Base-by-base conservation (phyloP, 2,113 vertebrate species). In the Pithys albifrons region DNA sequence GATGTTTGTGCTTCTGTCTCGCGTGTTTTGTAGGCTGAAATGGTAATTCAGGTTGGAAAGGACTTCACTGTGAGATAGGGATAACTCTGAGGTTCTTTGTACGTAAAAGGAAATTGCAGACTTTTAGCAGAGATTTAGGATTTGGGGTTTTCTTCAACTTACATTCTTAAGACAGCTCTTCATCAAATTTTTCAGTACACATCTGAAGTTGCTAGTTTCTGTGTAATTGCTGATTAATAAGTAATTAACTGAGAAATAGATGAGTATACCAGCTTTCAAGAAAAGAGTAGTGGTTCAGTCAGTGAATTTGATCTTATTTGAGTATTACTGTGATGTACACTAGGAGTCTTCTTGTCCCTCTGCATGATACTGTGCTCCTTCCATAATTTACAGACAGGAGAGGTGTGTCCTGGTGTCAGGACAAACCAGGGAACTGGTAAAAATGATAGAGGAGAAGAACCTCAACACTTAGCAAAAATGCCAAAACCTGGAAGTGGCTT, bases 11-110 rank as follows among this genome's bases (percentile, higher is more conserved):
- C 11, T 85, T 84, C n/a, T 52, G 35, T 31, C 20, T 79, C 2
- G 0, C 7, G 9, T 12, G 5, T 76, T 76, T 76, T 14, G 1
- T 82, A 35, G 45, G 48, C 72, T 81, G 27, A 58, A 52, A 66
- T 31, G 31, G 13, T 69, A 69, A 22, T 57, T 73, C 28, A 25
- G 29, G 7, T 61, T 73, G 33, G 27, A 79, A 88, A 43, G n/a
- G 39, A 19, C 7, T 16, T 59, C 1, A 0, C 39, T 78, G 17
- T 28, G 17, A 85, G 85, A 52, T 61, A 73, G 0, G 1, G 28
- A 5, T 70, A 71, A 31, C 29, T 29, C 14, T 39, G 19, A 78
- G 19, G 20, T 81, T 81, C 19, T 72, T 80, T 13, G 73, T 62
- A 41, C 13, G n/a, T 66, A 45, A 84, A 94, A 74, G 37, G 27